phyloP scores from a whole-genome alignment of 30 jellyfish, hydroid and myxozoan genomes.

The Chrysaora quinquecirrha region DNA sequence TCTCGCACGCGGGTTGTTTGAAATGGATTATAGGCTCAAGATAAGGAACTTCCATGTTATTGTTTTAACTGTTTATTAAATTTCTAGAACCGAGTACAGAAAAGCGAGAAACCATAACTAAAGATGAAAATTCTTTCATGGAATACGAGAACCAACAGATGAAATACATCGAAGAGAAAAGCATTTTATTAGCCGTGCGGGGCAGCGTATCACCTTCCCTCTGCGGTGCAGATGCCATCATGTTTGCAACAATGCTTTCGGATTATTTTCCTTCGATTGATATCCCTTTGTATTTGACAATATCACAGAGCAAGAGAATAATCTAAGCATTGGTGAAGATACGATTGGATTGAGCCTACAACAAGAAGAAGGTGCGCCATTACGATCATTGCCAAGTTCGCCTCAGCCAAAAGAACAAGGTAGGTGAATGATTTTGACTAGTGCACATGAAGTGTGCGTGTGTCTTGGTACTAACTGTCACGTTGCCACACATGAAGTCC shows the following conservation, averaged over 20 bases:
- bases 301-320: slow-evolving; percentile 4
- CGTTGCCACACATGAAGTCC: too few species aligned
- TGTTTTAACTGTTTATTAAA: too few species aligned
- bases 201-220: slow-evolving; percentile 50
- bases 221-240: slow-evolving; percentile 64
- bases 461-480: too few species aligned
- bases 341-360: slow-evolving; percentile 45
- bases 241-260: slow-evolving; percentile 64
- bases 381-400: slow-evolving; percentile 44
- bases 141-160: too few species aligned
- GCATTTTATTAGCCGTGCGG: slow-evolving; percentile 56
- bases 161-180: slow-evolving; percentile 36
- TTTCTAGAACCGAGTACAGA: too few species aligned
- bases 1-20: too few species aligned
- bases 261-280: slow-evolving; percentile 58
- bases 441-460: too few species aligned
- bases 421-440: too few species aligned
- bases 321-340: slow-evolving; percentile 6
- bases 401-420: slow-evolving; percentile 68
- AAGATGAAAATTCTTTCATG: too few species aligned
- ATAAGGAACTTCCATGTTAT: too few species aligned
- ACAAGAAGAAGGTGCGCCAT: slow-evolving; percentile 46
- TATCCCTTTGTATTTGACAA: slow-evolving; percentile 37
- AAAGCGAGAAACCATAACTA: too few species aligned
- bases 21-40: too few species aligned